A percentile compares a stretch with the other conserved stretches of the same genome.
phyloP scores from a whole-genome alignment of 2,797 vertebrate genomes.

The Diplodus sargus region DNA sequence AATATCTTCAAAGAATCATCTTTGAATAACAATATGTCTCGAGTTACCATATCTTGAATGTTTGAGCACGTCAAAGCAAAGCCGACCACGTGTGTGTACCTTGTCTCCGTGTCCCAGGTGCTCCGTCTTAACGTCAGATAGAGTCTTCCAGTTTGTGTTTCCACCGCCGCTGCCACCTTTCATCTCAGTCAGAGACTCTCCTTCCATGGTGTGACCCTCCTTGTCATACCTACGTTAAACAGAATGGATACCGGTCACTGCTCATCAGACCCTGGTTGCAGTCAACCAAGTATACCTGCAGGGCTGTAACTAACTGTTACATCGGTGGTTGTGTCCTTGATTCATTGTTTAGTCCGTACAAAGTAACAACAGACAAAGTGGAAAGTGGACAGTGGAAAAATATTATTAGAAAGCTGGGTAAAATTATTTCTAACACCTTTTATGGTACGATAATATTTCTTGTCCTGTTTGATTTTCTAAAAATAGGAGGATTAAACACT shows the following conservation, averaged over 20 bases:
- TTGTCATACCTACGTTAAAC: slow-evolving; percentile 91
- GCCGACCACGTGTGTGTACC: slow-evolving; percentile 78
- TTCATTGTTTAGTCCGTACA: background rate
- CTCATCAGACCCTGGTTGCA: background rate
- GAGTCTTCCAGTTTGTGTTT: slow-evolving; percentile 92
- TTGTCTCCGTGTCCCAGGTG: slow-evolving; percentile 97
- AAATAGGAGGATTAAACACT: too few species aligned
- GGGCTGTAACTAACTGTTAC: too few species aligned
- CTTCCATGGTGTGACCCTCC: slow-evolving; percentile 92
- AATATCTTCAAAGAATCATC: slow-evolving; percentile 50
- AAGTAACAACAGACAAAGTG: background rate
- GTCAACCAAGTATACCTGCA: background rate
- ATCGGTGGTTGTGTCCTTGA: background rate
- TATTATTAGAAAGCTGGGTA: too few species aligned
- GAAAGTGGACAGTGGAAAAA: too few species aligned
- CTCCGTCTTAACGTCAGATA: slow-evolving; percentile 92
- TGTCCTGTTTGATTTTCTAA: too few species aligned
- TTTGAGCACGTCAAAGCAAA: slow-evolving; percentile 27
- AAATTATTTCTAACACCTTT: too few species aligned
- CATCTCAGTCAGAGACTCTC: slow-evolving; percentile 91
- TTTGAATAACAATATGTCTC: slow-evolving; percentile 57
- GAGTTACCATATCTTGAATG: slow-evolving; percentile 29
- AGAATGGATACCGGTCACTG: slow-evolving; percentile 5
- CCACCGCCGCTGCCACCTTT: slow-evolving; percentile 76
- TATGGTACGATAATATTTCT: too few species aligned